A percentile compares a stretch with the other conserved stretches of the same genome.
These are phyloP conservation scores for Orestias chungarensis DNA, from an alignment of 2,797 vertebrate species.

Conservation along the genomic window DNA sequence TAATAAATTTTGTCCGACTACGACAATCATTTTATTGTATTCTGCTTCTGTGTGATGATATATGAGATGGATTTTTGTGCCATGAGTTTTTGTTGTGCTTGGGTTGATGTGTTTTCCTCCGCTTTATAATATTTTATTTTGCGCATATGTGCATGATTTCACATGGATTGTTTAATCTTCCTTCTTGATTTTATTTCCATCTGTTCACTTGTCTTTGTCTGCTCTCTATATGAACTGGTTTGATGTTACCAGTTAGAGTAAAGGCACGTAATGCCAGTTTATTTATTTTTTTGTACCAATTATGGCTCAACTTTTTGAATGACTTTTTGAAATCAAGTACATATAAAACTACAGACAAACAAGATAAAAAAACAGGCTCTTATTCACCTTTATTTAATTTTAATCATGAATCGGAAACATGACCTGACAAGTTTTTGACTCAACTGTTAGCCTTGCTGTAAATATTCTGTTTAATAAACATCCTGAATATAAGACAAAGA, in stretches of 20 bases:
- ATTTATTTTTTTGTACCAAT: background rate
- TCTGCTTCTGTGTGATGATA: background rate
- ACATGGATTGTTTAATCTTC: background rate
- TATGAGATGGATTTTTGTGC: background rate
- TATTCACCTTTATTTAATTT: background rate
- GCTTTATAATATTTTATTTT: background rate
- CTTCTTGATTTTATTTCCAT: background rate
- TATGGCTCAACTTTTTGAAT: background rate
- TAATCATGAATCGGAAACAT: background rate
- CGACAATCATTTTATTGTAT: background rate
- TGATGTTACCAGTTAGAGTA: no score
- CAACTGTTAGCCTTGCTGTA: background rate
- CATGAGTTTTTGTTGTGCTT: background rate
- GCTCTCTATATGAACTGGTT: background rate
- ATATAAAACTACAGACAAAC: no score
- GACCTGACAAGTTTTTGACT: background rate
- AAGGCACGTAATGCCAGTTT: background rate
- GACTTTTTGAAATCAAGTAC: background rate
- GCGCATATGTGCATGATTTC: background rate
- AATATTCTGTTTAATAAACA: background rate
- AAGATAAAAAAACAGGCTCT: no score
- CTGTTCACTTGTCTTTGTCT: background rate
- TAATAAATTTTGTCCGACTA: background rate
- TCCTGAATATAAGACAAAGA: conserved; percentile 13
- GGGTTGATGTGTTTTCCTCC: background rate